Percentiles rank a stretch among this genome's conserved stretches.
These are phyloP conservation scores for Pogonophryne albipinna DNA, from an alignment of 2,797 vertebrate genomes.

Conservation along the genomic window DNA sequence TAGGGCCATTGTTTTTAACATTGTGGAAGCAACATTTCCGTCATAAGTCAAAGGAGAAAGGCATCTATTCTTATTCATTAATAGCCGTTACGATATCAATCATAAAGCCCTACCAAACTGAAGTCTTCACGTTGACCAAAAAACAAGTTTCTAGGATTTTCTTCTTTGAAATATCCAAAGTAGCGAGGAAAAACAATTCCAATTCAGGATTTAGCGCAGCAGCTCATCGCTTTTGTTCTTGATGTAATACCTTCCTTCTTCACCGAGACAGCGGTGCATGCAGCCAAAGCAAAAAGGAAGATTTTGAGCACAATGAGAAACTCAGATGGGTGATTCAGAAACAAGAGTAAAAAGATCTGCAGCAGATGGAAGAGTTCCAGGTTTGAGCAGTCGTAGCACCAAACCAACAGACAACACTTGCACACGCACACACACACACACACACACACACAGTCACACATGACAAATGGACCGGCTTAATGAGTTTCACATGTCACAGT, in stretches of 20 bases:
- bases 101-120: background rate
- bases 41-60: too few relatives aligned
- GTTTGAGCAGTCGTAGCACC: slow-evolving; percentile 21
- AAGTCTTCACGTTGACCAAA: slow-evolving; percentile 13
- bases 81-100: background rate
- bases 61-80: too few relatives aligned
- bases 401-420: slow-evolving; percentile 14
- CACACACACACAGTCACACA: slow-evolving; percentile 26
- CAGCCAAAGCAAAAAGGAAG: slow-evolving; percentile 55
- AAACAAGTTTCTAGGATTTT: slow-evolving; percentile 28
- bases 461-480: slow-evolving; percentile 32
- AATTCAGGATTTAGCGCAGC: slow-evolving; percentile 55
- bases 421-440: slow-evolving; percentile 9
- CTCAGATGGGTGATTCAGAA: slow-evolving; percentile 48
- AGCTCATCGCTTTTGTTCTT: slow-evolving; percentile 58
- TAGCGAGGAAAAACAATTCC: slow-evolving; percentile 28
- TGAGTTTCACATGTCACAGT: slow-evolving; percentile 28
- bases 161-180: slow-evolving; percentile 30
- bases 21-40: too few relatives aligned
- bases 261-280: slow-evolving; percentile 38
- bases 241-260: slow-evolving; percentile 65
- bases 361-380: slow-evolving; percentile 44
- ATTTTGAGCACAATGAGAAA: slow-evolving; percentile 55
- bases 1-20: too few relatives aligned
- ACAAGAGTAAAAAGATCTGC: slow-evolving; percentile 32